Percentiles rank a stretch among this genome's conserved stretches.
phyloP scores from a whole-genome alignment of 2,113 vertebrate species.

The Puma concolor region DNA sequence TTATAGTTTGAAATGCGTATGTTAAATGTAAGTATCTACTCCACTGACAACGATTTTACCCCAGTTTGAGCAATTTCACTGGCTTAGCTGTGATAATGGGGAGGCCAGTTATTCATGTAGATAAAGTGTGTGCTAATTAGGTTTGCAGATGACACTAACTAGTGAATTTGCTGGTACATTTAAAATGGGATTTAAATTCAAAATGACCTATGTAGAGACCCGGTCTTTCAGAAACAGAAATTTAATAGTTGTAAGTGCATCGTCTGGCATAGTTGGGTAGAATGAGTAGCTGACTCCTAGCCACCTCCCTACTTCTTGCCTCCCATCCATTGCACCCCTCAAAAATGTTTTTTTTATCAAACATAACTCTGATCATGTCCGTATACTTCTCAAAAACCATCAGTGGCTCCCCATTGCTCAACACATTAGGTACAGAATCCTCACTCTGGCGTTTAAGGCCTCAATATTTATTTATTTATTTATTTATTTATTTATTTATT shows the following conservation, averaged over 20 bases:
- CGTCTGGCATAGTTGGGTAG: background rate
- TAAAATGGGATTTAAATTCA: slow-evolving; percentile 42
- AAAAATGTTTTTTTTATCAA: slow-evolving; percentile 6
- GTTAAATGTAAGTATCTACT: slow-evolving; percentile 44
- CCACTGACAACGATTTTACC: slow-evolving; percentile 24
- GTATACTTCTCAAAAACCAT: background rate
- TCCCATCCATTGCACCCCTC: background rate
- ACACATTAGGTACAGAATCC: background rate
- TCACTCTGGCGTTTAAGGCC: background rate
- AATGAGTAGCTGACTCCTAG: background rate
- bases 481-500: slow-evolving; percentile 19
- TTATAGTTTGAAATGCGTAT: slow-evolving; percentile 21
- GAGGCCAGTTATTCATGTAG: background rate
- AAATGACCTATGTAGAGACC: slow-evolving; percentile 31
- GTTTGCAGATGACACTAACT: background rate
- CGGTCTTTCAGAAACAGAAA: background rate
- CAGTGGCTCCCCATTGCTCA: background rate
- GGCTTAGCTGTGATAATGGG: background rate
- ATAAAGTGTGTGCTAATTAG: slow-evolving; percentile 38
- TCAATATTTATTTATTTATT: background rate
- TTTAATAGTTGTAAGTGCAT: background rate
- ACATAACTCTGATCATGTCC: background rate
- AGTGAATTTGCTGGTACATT: slow-evolving; percentile 46
- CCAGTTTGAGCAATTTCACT: slow-evolving; percentile 42
- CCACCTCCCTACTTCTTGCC: background rate